Evolutionary conservation across 2,797 vertebrate genomes (phyloP).

Genomic region (Neosilurus hyrtlii): DNA sequence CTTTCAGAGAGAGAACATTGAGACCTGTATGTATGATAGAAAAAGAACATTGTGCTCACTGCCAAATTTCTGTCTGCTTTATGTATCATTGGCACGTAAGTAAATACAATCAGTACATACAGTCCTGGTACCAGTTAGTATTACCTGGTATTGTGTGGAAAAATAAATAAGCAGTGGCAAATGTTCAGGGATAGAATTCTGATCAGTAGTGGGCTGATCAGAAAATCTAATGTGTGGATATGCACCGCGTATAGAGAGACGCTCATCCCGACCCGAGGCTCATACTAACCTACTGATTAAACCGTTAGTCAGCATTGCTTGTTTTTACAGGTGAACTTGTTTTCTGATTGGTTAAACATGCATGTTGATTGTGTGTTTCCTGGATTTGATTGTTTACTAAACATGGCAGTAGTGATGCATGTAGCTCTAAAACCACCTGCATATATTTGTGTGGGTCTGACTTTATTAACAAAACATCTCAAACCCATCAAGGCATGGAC

Average conservation of each 20-base stretch:
- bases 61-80: not conserved
- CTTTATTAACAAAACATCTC: not conserved
- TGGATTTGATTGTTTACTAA: not conserved
- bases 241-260: constrained; percentile 20
- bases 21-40: not conserved
- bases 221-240: constrained; percentile 31
- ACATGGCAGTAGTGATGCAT: not conserved
- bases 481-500: not conserved
- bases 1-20: not conserved
- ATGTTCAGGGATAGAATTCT: constrained; percentile 23
- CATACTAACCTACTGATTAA: constrained; percentile 43
- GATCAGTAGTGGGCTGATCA: constrained; percentile 25
- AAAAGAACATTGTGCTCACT: not conserved
- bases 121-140: not conserved
- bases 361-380: not conserved
- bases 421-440: not conserved
- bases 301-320: constrained; percentile 29
- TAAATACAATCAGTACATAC: not conserved
- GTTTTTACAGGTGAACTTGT: not conserved
- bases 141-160: not conserved
- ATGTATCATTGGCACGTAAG: not conserved
- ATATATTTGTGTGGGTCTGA: not conserved
- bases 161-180: constrained; percentile 22
- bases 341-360: not conserved
- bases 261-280: constrained; percentile 20